Base-by-base conservation (phyloP, 2,113 vertebrate genomes). In the Anthoscopus minutus region DNA sequence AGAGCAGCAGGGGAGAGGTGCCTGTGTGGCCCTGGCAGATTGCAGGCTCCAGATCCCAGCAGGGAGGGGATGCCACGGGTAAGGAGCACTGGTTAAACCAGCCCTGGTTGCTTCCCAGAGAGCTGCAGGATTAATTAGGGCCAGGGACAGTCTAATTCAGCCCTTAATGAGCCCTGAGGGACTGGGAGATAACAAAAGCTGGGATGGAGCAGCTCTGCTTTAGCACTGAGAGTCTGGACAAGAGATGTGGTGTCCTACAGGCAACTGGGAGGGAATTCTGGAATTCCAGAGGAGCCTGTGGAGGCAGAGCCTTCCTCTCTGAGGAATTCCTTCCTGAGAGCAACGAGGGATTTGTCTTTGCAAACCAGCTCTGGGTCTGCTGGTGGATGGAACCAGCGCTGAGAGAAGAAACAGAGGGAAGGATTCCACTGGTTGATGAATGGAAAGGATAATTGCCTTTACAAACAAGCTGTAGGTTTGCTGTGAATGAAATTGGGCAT, bases 71-170 rank as follows among this genome's bases (percentile, higher is more conserved):
- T 84, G 86, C 94, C 77, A 40, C 1, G 24, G 50, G 64, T 77
- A n/a, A 92, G 42, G 47, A 92, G 71, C 62, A 10, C n/a, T 61
- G 60, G 30, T 83, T 92, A 50, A 88, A 93, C 86, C 42, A 85
- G 45, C 50, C 79, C 70, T 89, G 89, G 69, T 86, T 69, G 71
- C 77, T 83, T 90, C 93, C 94, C 89, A 81, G 92, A 19, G 89
- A 90, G 71, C 72, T 62, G 67, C 82, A 87, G 67, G 56, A 84
- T 89, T 96, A 93, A 95, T 96, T 93, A 93, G 30, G 83, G 91
- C 80, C 64, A 12, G 13, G 81, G 87, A 88, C 81, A 76, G 78
- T 72, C 80, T 95, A 87, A 89, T 89, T 89, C 79, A 69, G 89
- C 27, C 72, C 76, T 90, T 94, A 92, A 94, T 87, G 88, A 93